Evolutionary conservation across 2,113 vertebrate genomes (phyloP).

Genomic region (Thymallus thymallus): DNA sequence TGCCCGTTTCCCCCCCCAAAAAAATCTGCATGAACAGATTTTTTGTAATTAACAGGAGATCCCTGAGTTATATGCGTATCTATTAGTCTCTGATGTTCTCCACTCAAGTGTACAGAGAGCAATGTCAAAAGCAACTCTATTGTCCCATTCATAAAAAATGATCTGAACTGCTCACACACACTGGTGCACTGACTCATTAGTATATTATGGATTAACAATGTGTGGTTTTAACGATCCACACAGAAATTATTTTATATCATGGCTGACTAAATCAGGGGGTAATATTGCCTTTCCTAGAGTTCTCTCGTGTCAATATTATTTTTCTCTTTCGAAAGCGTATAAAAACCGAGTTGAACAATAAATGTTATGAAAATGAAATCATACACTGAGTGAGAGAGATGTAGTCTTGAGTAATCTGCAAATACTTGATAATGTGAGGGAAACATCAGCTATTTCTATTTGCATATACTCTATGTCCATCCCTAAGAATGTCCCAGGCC

Average conservation of each 20-base stretch:
- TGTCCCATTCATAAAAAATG: not conserved
- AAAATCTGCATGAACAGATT: not conserved
- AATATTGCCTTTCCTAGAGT: not conserved
- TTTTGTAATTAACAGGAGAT: too few relatives aligned
- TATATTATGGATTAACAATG: too few relatives aligned
- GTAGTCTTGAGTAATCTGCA: not conserved
- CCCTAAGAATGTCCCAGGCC: not conserved
- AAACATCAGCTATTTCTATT: not conserved
- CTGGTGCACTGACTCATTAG: not conserved
- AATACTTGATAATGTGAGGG: not conserved
- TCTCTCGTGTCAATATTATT: not conserved
- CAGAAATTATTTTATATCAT: not conserved
- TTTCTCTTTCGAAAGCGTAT: not conserved
- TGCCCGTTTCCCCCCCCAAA: not conserved
- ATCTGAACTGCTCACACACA: not conserved
- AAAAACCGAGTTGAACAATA: not conserved
- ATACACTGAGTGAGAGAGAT: not conserved
- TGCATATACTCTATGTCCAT: not conserved
- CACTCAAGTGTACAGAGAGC: not conserved
- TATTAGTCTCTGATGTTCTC: not conserved
- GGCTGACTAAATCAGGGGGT: not conserved
- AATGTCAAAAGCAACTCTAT: not conserved
- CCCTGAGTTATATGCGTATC: not conserved
- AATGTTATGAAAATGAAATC: not conserved
- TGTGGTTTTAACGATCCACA: not conserved